Base-by-base conservation (phyloP, 2,113 vertebrate genomes). In the Zingel zingel region DNA sequence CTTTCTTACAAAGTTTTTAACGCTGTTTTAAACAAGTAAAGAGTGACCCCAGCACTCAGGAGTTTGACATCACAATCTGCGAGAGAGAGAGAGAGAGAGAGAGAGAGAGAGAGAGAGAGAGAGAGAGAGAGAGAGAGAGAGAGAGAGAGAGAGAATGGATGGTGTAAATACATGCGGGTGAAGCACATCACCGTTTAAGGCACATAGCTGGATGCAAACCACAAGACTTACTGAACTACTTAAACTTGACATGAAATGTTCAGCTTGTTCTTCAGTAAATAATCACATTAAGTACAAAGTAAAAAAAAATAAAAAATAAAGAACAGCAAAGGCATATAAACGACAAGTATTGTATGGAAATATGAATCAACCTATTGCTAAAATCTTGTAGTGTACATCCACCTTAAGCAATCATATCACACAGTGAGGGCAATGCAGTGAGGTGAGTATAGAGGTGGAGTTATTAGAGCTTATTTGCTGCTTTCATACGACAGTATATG, bases 31-130 rank as follows among this genome's bases (percentile, higher is more conserved):
- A 80, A 87, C 62, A 76, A 79, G 87, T 87, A 84, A 90, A 94
- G 78, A 94, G 92, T 95, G 96, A 97, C 96, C 96, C 95, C 94
- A 96, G 95, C 94, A 97, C 96, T 96, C 96, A 96, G 96, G 94
- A 97, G 95, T 96, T 94, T 97, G 96, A 96, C 96, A 97, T 97
- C 96, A 97, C 96, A 97, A 98, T 97, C 97, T 97, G 97, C 86
- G 97, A 97, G 81, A 94, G 87, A 95, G 81, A 79, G 89, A 91
- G 61, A 39, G 47, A 56, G 51, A 19, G 36, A 45, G n/a, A 83
- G 71, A 88, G 53, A 96, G 30, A 5, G 30, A 4, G 30, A 30
- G 30, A 30, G 4, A 30, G 30, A 4, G 30, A 4, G 64, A 83
- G 57, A 87, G 76, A 63, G 84, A 85, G 68, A 89, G 54, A 96